Evolutionary conservation across 1,140 invertebrate species (phyloP).

Genomic region (Pararge aegeria): DNA sequence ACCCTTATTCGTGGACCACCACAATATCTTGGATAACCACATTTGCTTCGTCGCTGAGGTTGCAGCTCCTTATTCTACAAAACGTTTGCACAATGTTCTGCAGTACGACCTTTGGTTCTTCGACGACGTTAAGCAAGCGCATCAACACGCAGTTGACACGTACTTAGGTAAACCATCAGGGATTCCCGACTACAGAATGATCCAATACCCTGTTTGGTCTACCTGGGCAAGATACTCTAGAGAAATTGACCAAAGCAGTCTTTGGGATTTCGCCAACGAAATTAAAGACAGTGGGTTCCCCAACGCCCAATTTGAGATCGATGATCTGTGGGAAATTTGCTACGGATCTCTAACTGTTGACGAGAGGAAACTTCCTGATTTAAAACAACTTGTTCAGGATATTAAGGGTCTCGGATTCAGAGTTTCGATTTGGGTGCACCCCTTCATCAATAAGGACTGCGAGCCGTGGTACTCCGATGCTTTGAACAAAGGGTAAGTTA

Average conservation of each 20-base stretch:
- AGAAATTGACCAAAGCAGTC: constrained; percentile 84
- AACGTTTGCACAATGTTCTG: constrained; percentile 67
- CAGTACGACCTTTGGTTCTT: constrained; percentile 84
- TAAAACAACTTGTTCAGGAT: constrained; percentile 80
- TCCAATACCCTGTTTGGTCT: constrained; percentile 93
- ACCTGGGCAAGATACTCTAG: constrained; percentile 92
- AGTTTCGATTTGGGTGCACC: constrained; percentile 93
- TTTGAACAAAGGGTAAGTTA: constrained; percentile 71
- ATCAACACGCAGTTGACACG: constrained; percentile 82
- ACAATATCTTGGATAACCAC: constrained; percentile 78
- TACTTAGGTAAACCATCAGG: constrained; percentile 83
- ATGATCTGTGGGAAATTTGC: constrained; percentile 94
- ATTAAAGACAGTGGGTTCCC: constrained; percentile 86
- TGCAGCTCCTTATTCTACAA: constrained; percentile 77
- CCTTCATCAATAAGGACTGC: constrained; percentile 92
- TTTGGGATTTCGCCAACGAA: constrained; percentile 86
- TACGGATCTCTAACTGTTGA: constrained; percentile 92
- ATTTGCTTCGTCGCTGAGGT: constrained; percentile 83
- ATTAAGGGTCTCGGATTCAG: constrained; percentile 85
- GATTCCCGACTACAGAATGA: constrained; percentile 87
- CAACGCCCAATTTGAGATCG: constrained; percentile 92
- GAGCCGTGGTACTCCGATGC: constrained; percentile 81
- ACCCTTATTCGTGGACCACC: constrained; percentile 88
- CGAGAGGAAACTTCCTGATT: constrained; percentile 86
- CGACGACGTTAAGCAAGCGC: constrained; percentile 82